phyloP scores from a whole-genome alignment of 2,113 vertebrate species.

The Lipophrys pholis region DNA sequence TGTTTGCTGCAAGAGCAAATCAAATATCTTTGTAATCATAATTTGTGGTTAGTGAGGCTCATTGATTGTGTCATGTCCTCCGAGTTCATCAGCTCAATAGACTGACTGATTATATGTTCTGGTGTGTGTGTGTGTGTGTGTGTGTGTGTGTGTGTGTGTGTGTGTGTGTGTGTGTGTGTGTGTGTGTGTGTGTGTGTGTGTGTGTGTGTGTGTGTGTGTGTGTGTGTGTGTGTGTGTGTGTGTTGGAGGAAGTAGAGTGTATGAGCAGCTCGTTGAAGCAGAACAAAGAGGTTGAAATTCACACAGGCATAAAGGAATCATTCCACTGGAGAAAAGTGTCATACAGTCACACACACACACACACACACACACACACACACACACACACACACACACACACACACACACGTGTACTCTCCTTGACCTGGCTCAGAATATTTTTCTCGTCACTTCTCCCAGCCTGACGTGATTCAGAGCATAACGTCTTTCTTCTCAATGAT shows the following conservation, averaged over 20 bases:
- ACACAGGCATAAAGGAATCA: slow-evolving; percentile 12
- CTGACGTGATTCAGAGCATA: slow-evolving; percentile 34
- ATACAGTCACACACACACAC: too few relatives aligned
- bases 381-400: too few relatives aligned
- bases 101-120: slow-evolving; percentile 49
- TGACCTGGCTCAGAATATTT: slow-evolving; percentile 22
- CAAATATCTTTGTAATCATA: slow-evolving; percentile 66
- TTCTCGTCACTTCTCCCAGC: slow-evolving; percentile 9
- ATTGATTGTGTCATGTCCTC: slow-evolving; percentile 58
- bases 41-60: slow-evolving; percentile 60
- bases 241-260: not conserved
- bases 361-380: not conserved
- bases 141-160: slow-evolving; percentile 28
- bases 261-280: not conserved
- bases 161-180: slow-evolving; percentile 23
- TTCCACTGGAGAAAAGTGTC: too few relatives aligned
- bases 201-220: slow-evolving; percentile 28
- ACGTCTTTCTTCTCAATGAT: slow-evolving; percentile 40
- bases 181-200: slow-evolving; percentile 34
- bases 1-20: slow-evolving; percentile 47
- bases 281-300: slow-evolving; percentile 13
- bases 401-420: slow-evolving; percentile 1
- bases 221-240: slow-evolving; percentile 34
- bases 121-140: slow-evolving; percentile 32
- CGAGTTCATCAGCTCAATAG: slow-evolving; percentile 57